Conservation (phyloP, 2,797 vertebrate genomes). For the Sebastolobus altivelis region DNA sequence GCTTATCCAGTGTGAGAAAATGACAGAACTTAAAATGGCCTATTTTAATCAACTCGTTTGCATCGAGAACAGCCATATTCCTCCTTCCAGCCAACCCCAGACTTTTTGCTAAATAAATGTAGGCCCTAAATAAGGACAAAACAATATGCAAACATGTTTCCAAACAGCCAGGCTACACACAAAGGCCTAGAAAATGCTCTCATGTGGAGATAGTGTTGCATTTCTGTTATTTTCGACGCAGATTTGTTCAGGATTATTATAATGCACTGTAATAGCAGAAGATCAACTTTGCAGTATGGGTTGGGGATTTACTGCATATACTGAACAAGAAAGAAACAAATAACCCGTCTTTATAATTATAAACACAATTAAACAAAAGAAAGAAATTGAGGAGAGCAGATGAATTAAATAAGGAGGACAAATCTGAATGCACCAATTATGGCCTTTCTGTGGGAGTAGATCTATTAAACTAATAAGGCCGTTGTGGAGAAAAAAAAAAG, state of each 20-base stretch:
- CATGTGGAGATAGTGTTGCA: slow-evolving; percentile 51
- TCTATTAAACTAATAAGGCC: slow-evolving; percentile 76
- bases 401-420: slow-evolving; percentile 61
- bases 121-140: slow-evolving; percentile 43
- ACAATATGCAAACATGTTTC: slow-evolving; percentile 54
- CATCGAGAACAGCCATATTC: slow-evolving; percentile 49
- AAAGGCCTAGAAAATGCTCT: slow-evolving; percentile 63
- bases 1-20: slow-evolving; percentile 16
- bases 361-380: slow-evolving; percentile 39
- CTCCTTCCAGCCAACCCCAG: slow-evolving; percentile 15
- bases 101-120: slow-evolving; percentile 49
- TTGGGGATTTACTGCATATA: slow-evolving; percentile 72
- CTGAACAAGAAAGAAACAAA: slow-evolving; percentile 52
- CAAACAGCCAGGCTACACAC: slow-evolving; percentile 46
- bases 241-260: slow-evolving; percentile 80
- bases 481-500: slow-evolving; percentile 19
- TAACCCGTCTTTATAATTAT: slow-evolving; percentile 21
- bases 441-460: slow-evolving; percentile 72
- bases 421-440: slow-evolving; percentile 71
- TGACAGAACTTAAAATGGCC: slow-evolving; percentile 36
- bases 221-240: slow-evolving; percentile 77
- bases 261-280: slow-evolving; percentile 73
- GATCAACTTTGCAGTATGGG: slow-evolving; percentile 76
- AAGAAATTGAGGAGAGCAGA: slow-evolving; percentile 21
- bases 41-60: slow-evolving; percentile 41